Percentiles rank a stretch among this genome's conserved stretches.
These are phyloP conservation scores for Ageneiosus marmoratus DNA, from an alignment of 2,113 vertebrate genomes.

Conservation along the genomic window DNA sequence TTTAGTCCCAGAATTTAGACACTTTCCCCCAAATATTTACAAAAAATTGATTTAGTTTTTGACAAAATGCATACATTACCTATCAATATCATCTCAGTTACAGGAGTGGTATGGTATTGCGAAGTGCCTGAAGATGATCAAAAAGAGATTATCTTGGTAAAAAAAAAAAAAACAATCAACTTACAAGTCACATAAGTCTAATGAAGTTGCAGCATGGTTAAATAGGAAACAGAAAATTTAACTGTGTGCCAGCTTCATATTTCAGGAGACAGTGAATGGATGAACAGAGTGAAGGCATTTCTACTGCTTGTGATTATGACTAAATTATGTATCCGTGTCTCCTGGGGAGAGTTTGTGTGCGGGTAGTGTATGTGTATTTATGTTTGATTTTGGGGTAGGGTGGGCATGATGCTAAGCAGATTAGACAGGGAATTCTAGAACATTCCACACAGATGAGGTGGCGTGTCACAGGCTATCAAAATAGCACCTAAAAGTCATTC, in stretches of 20 bases:
- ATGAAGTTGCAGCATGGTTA: not conserved
- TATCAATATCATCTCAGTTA: not conserved
- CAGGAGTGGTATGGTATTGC: not conserved
- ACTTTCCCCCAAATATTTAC: not conserved
- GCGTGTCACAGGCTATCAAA: conserved; percentile 24
- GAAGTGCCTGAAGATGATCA: not conserved
- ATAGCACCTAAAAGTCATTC: conserved; percentile 15
- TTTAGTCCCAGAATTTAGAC: not conserved
- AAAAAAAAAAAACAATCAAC: not conserved
- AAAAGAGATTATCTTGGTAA: not conserved
- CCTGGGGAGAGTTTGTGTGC: conserved; percentile 11
- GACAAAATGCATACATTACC: not conserved
- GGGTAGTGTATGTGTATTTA: conserved; percentile 31
- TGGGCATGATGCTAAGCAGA: conserved; percentile 58
- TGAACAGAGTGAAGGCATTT: conserved; percentile 20
- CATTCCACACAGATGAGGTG: conserved; percentile 20
- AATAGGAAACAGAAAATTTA: not conserved
- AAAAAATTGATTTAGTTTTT: not conserved
- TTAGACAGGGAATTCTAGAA: conserved; percentile 53
- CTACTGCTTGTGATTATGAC: conserved; percentile 25
- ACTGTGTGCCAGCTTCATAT: not conserved
- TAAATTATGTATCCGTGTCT: conserved; percentile 19
- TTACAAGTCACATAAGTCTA: not conserved
- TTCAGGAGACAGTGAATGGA: conserved; percentile 3
- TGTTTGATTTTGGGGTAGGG: not conserved